Evolutionary conservation across 2,797 vertebrate genomes (phyloP).

Genomic region (Scyliorhinus canicula): DNA sequence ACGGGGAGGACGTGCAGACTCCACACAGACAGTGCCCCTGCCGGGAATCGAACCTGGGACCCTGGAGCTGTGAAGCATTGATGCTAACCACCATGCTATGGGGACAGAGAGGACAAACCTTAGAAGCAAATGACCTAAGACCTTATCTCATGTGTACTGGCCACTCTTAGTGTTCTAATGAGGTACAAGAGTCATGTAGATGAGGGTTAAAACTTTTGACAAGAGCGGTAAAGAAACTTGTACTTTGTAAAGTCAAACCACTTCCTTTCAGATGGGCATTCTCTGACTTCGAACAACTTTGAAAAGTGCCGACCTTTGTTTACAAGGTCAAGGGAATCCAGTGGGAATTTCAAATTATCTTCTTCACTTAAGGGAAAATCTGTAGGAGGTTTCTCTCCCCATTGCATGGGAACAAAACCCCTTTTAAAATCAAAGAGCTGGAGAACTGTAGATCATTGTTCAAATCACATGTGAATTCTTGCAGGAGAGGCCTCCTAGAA

Average conservation of each 20-base stretch:
- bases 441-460: neutral
- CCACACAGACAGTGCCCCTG: too few relatives aligned
- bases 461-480: neutral
- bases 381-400: slow-evolving; percentile 5
- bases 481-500: neutral
- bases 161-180: neutral
- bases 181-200: neutral
- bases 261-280: neutral
- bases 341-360: slow-evolving; percentile 1
- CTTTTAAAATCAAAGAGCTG: neutral
- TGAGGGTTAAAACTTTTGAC: neutral
- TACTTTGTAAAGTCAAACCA: neutral
- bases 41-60: too few relatives aligned
- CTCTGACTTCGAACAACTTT: neutral
- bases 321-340: slow-evolving; percentile 18
- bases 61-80: too few relatives aligned
- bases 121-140: neutral
- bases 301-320: neutral
- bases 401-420: neutral
- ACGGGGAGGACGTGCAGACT: too few relatives aligned
- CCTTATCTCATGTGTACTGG: too few relatives aligned
- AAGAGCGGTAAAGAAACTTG: neutral
- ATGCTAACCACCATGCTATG: too few relatives aligned
- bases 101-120: neutral
- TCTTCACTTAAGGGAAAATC: slow-evolving; percentile 27